These are phyloP conservation scores for Eremobia ochroleuca DNA, from an alignment of 2,888 invertebrate genomes.

Conservation along the genomic window DNA sequence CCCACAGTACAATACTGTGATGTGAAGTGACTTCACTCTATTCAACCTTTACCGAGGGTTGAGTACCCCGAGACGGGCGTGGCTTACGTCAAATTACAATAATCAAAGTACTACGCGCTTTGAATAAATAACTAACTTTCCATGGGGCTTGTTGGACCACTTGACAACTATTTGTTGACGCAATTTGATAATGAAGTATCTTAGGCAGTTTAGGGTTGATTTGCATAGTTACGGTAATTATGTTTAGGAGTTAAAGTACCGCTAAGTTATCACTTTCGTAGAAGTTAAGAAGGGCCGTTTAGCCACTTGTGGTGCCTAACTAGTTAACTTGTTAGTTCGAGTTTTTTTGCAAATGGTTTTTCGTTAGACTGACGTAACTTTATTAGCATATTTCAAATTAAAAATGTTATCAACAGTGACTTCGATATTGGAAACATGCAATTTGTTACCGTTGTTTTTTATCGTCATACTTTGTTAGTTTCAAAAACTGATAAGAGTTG, in stretches of 20 bases:
- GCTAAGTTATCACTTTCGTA: slow-evolving; percentile 38
- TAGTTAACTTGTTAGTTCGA: background rate
- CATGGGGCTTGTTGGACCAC: slow-evolving; percentile 51
- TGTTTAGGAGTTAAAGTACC: slow-evolving; percentile 49
- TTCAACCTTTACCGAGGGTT: slow-evolving; percentile 55
- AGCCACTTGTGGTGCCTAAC: background rate
- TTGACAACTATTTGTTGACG: slow-evolving; percentile 66
- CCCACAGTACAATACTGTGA: slow-evolving; percentile 52
- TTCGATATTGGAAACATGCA: slow-evolving; percentile 15
- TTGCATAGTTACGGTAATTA: slow-evolving; percentile 61
- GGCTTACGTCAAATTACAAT: slow-evolving; percentile 65
- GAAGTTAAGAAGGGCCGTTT: slow-evolving; percentile 14
- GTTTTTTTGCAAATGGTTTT: background rate
- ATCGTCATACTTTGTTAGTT: slow-evolving; percentile 28
- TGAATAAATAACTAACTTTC: slow-evolving; percentile 67
- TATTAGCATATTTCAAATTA: slow-evolving; percentile 26
- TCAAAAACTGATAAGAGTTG: slow-evolving; percentile 46
- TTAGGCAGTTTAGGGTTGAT: slow-evolving; percentile 56
- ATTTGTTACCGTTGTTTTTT: slow-evolving; percentile 28
- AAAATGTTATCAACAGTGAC: slow-evolving; percentile 31
- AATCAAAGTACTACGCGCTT: slow-evolving; percentile 63
- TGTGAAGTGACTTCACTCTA: slow-evolving; percentile 59
- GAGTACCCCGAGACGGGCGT: slow-evolving; percentile 49
- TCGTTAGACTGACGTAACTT: background rate
- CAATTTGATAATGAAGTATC: slow-evolving; percentile 60